Percentiles rank a stretch among this genome's conserved stretches.
Evolutionary conservation across 2,797 vertebrate genomes (phyloP).

Genomic region (Megaceryle alcyon): DNA sequence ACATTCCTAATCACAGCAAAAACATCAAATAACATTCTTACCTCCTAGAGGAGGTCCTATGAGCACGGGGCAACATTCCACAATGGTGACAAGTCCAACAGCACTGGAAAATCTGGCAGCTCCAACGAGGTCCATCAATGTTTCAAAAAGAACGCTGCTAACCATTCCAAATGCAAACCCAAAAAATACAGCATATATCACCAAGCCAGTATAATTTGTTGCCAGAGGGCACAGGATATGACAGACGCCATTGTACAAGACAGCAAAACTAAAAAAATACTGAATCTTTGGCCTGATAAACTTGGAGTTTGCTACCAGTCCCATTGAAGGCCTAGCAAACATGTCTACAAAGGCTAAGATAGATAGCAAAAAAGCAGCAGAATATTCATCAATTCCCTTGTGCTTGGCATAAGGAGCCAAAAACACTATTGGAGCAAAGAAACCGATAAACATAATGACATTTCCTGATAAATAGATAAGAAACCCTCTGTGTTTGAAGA

Average conservation of each 20-base stretch:
- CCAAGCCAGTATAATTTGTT: constrained; percentile 86
- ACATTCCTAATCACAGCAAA: not conserved
- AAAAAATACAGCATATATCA: constrained; percentile 92
- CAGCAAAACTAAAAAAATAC: constrained; percentile 94
- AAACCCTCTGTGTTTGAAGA: constrained; percentile 96
- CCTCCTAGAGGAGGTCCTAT: constrained; percentile 94
- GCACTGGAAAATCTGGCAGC: constrained; percentile 93
- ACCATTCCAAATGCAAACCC: constrained; percentile 98
- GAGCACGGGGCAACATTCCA: constrained; percentile 95
- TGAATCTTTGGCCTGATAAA: constrained; percentile 91
- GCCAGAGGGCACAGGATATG: constrained; percentile 91
- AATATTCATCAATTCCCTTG: constrained; percentile 93
- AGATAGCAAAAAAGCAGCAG: constrained; percentile 92
- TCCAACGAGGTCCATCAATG: constrained; percentile 95
- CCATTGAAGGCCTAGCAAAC: constrained; percentile 93
- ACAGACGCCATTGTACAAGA: constrained; percentile 92
- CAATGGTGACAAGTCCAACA: constrained; percentile 92
- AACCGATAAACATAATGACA: constrained; percentile 95
- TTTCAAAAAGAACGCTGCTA: constrained; percentile 94
- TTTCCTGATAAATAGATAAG: constrained; percentile 96
- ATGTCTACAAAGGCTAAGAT: constrained; percentile 96
- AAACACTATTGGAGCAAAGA: constrained; percentile 96
- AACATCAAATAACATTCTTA: constrained; percentile 68
- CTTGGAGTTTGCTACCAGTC: constrained; percentile 90
- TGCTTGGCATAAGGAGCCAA: constrained; percentile 93